Conservation (phyloP, 2,888 invertebrate genomes). For the Siphlonurus alternatus region DNA sequence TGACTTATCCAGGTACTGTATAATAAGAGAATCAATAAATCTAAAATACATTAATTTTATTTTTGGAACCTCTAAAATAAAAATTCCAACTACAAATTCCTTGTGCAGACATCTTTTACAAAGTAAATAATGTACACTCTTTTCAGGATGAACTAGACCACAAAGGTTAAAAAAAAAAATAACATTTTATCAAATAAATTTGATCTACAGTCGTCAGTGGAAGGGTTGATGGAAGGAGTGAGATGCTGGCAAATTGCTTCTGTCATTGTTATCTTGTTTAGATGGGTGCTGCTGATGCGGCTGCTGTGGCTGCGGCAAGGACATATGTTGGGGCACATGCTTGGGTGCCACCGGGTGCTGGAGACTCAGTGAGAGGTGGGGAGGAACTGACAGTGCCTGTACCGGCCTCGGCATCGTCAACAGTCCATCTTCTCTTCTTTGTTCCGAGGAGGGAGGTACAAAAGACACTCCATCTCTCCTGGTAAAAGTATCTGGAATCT, state of each 20-base stretch:
- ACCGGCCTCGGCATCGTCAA: too few relatives aligned
- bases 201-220: background rate
- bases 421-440: background rate
- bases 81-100: too few relatives aligned
- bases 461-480: too few relatives aligned
- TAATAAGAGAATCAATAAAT: too few relatives aligned
- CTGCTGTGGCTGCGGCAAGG: conserved; percentile 23
- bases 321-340: conserved; percentile 25
- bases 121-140: too few relatives aligned
- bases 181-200: too few relatives aligned
- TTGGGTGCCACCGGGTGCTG: conserved; percentile 21
- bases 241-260: background rate
- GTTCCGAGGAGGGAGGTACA: background rate
- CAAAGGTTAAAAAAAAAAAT: too few relatives aligned
- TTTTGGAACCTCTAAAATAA: too few relatives aligned
- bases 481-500: background rate
- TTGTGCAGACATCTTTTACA: too few relatives aligned
- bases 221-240: background rate
- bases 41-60: background rate
- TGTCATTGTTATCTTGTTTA: background rate
- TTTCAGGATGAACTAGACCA: too few relatives aligned
- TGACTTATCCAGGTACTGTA: too few relatives aligned
- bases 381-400: background rate
- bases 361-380: conserved; percentile 14
- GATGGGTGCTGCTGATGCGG: conserved; percentile 20